Percentiles rank a stretch among this genome's conserved stretches.
Conservation (phyloP, 1,140 invertebrate genomes). For the Magallana angulata region DNA sequence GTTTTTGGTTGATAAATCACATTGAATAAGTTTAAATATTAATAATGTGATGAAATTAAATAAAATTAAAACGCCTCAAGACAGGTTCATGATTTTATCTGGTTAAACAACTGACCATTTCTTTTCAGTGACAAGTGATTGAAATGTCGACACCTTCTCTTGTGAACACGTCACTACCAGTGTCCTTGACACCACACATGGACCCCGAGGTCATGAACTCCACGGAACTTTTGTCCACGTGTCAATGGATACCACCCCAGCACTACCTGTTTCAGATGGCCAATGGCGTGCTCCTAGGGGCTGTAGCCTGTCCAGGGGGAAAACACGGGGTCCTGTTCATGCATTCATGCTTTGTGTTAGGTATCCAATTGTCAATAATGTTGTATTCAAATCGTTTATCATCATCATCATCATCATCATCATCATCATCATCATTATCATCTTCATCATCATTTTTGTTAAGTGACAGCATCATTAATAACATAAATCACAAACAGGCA, state of each 20-base stretch:
- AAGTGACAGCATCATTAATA: not conserved
- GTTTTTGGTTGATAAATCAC: no score
- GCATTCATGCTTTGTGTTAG: constrained; percentile 88
- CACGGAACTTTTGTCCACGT: not conserved
- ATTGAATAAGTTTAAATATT: no score
- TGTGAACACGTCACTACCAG: no score
- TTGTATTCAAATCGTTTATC: no score
- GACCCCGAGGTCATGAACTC: not conserved
- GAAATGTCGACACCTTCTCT: no score
- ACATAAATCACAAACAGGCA: no score
- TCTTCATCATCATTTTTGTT: not conserved
- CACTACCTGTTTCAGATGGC: constrained; percentile 88
- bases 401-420: not conserved
- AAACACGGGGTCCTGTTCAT: constrained; percentile 89
- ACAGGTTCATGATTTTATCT: no score
- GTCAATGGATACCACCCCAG: constrained; percentile 84
- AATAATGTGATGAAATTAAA: no score
- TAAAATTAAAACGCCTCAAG: no score
- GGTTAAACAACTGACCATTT: no score
- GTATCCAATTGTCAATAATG: constrained; percentile 79
- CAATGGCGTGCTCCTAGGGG: constrained; percentile 87
- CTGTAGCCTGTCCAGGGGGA: constrained; percentile 88
- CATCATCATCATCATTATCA: not conserved
- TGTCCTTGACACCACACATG: no score
- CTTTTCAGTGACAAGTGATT: no score